Base-by-base conservation (phyloP, 2,113 vertebrate genomes). In the Misgurnus mizolepis region DNA sequence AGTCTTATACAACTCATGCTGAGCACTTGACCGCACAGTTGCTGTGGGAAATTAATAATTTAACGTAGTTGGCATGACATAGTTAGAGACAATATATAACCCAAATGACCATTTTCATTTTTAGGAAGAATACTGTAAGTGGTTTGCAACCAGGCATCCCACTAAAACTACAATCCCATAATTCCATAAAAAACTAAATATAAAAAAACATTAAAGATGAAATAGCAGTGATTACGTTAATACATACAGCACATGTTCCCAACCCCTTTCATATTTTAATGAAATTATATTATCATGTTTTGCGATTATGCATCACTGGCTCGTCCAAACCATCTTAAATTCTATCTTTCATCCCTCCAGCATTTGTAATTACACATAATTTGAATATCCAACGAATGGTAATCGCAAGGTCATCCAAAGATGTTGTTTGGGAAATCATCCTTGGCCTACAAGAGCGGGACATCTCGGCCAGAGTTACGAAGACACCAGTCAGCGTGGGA, bases 311-410 rank as follows among this genome's bases (percentile, higher is more conserved):
- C 45, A 34, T 47, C 39, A 17, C 34, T 11, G 64, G 50, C 60
- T 39, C 41, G 61, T 61, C 60, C 14, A 43, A 14, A 49, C 22
- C 18, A 7, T 62, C 15, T 45, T 3, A 47, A 40, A 55, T 12
- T 67, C 6, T 45, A 79, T 22, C 22, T 74, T 78, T 84, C 11
- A 80, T 78, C 56, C 1, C 5, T 47, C 64, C 65, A 49, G 64
- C 22, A 56, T 41, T 72, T 84, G 64, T 73, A 81, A 79, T 79
- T 81, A 60, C 6, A 18, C 73, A 65, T 22, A 10, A 66, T 76
- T 76, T 79, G 50, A 81, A 84, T 84, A 84, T 64, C 76, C 69
- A 64, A 70, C 58, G 65, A 70, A 79, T 67, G 73, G 15, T 79
- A 81, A 81, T 75, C 62, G 58, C 74, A 78, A 78, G 77, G 78